Evolutionary conservation across 35 echinoderm and acorn worm species (phyloP), one percentile per base, ranked within the genome.

Genomic region (Amphiura filiformis): DNA sequence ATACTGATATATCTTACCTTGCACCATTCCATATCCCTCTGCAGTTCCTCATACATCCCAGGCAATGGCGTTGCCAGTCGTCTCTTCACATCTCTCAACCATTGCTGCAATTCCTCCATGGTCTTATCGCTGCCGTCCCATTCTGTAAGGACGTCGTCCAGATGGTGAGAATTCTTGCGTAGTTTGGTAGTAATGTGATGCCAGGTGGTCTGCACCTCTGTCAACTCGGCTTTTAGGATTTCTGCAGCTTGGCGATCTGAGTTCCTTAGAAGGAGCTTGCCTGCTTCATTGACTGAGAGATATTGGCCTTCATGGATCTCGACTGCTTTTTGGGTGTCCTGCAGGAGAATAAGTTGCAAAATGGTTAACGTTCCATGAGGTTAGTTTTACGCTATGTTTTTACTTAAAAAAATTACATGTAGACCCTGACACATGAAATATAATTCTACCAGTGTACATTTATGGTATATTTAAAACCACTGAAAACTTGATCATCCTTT

Each of bases 161-260:
- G 89, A 75, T 89, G 44, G 0, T 82, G 61, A 1, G 37, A 57
- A 34, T 92, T 80, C 56, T 88, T 89, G 39, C 94, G 91, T 17
- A 98, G 78, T 13, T 80, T 76, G 57, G 78, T 94, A 34, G 89
- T 94, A 35, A 98, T 36, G 28, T 85, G 88, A 42, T 94, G 89
- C 96, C 96, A 98, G n/a, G 79, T 86, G 36, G 89, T 92, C 47
- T 98, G 96, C 3, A 89, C 49, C 4, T 90, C 87, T n/a, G 87
- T 87, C 37, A 98, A 82, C 76, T 90, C 86, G 13, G 78, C 77
- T 38, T 91, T 86, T n/a, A 98, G 90, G 42, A 83, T 80, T 39
- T 94, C 93, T 32, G 86, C 87, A 36, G 96, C 87, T 36, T 56
- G 39, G 18, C 90, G 76, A 39, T 94, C 93, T 0, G 96, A 94